A percentile compares a stretch with the other conserved stretches of the same genome.
Evolutionary conservation across 2,797 vertebrate genomes (phyloP).

Genomic region (Aeoliscus strigatus): DNA sequence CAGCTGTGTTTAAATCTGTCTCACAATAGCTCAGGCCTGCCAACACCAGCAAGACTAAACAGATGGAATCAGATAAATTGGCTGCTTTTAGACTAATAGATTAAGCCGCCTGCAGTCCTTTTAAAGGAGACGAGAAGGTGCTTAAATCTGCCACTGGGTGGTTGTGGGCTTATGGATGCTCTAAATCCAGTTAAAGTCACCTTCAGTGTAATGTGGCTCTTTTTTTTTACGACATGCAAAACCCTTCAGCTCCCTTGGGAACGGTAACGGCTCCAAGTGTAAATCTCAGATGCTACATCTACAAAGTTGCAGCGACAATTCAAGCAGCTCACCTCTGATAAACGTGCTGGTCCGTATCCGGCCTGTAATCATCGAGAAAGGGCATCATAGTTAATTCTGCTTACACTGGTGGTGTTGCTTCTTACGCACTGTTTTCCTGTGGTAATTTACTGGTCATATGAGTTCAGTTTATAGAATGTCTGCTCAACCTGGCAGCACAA

Average conservation of each 20-base stretch:
- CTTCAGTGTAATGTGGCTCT: conserved; percentile 76
- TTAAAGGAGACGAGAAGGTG: conserved; percentile 65
- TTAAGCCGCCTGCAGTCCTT: conserved; percentile 66
- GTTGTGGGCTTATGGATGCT: conserved; percentile 53
- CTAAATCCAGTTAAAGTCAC: conserved; percentile 83
- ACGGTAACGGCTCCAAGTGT: conserved; percentile 65
- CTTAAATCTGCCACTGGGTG: conserved; percentile 75
- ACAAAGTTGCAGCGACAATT: conserved; percentile 68
- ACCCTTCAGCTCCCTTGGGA: conserved; percentile 65
- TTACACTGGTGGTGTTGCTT: conserved; percentile 36
- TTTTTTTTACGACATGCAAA: conserved; percentile 77
- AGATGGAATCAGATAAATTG: conserved; percentile 81
- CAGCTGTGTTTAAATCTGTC: conserved; percentile 79
- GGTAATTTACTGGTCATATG: too few relatives aligned
- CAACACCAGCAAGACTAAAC: conserved; percentile 69
- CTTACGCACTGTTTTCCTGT: too few relatives aligned
- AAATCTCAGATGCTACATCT: conserved; percentile 71
- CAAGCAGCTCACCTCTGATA: conserved; percentile 64
- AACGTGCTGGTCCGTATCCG: conserved; percentile 53
- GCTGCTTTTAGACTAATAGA: conserved; percentile 78
- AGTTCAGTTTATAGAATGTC: too few relatives aligned
- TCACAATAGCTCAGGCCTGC: conserved; percentile 63
- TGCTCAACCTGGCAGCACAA: too few relatives aligned
- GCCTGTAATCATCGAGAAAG: conserved; percentile 63
- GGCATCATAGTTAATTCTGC: conserved; percentile 43